Conservation (phyloP, 2,113 vertebrate genomes). For the Spea multiplicata region DNA sequence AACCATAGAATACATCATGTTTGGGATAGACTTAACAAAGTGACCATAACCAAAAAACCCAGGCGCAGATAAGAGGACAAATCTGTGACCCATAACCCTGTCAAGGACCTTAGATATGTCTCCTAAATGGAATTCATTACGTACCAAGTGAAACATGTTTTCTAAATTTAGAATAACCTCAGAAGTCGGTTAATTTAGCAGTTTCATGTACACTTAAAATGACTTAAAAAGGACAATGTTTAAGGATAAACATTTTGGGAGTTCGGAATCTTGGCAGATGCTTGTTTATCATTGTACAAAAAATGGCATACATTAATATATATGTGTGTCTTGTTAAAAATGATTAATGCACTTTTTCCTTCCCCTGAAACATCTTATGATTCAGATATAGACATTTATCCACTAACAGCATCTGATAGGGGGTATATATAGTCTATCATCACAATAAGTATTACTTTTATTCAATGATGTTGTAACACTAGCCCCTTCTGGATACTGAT, state of each 20-base stretch:
- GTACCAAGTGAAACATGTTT: constrained; percentile 34
- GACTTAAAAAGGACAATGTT: constrained; percentile 47
- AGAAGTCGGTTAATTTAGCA: constrained; percentile 41
- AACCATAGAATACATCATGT: constrained; percentile 16
- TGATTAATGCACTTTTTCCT: background rate
- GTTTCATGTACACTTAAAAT: constrained; percentile 38
- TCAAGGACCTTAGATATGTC: constrained; percentile 42
- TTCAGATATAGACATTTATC: background rate
- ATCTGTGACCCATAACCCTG: constrained; percentile 44
- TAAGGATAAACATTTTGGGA: constrained; percentile 42
- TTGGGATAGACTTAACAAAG: constrained; percentile 11
- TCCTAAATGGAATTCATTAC: constrained; percentile 44
- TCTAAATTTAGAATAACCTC: constrained; percentile 41
- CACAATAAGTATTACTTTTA: constrained; percentile 22
- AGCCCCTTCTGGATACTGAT: too few relatives aligned
- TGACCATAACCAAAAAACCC: constrained; percentile 29
- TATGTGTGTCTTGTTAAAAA: constrained; percentile 4
- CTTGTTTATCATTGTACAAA: constrained; percentile 41
- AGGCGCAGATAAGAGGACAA: constrained; percentile 45
- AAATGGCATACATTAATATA: background rate
- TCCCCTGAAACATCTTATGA: background rate
- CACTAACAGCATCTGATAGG: background rate
- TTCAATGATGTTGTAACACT: background rate
- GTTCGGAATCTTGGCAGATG: constrained; percentile 40
- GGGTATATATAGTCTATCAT: background rate